Percentiles rank a stretch among this genome's conserved stretches.
Evolutionary conservation across 2,797 vertebrate species (phyloP).

Genomic region (Nasua narica): DNA sequence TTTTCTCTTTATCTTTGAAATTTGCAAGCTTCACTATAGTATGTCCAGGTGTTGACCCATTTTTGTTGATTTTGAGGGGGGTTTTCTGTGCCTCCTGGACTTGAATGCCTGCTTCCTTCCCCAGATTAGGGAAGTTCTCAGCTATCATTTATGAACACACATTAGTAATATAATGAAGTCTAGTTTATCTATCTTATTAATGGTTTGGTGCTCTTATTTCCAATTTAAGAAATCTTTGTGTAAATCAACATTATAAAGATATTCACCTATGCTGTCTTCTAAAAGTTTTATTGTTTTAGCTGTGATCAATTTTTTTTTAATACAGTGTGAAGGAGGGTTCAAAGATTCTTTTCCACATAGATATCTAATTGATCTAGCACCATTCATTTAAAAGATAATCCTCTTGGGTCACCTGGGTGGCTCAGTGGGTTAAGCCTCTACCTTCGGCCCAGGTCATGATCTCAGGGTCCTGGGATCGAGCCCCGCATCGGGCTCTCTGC

Average conservation of each 20-base stretch:
- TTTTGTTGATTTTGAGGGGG: not conserved
- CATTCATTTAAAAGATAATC: no score
- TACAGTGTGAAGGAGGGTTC: not conserved
- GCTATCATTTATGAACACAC: not conserved
- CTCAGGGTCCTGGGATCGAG: no score
- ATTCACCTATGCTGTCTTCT: not conserved
- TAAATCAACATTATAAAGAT: not conserved
- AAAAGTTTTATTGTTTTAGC: not conserved
- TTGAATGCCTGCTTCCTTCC: not conserved
- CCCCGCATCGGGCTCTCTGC: no score
- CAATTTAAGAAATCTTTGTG: not conserved
- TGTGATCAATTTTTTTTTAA: not conserved
- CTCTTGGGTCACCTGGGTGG: no score
- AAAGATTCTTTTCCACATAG: not conserved
- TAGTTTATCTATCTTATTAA: not conserved
- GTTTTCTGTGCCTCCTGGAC: not conserved
- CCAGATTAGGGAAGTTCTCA: not conserved
- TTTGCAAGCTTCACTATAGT: not conserved
- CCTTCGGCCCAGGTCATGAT: no score
- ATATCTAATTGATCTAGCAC: not conserved
- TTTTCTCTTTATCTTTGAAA: not conserved
- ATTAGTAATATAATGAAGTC: not conserved
- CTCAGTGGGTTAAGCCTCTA: no score
- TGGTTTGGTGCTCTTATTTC: not conserved
- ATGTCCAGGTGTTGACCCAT: not conserved